Evolutionary conservation across 1,140 invertebrate species (phyloP).

Genomic region (Camponotus pennsylvanicus): DNA sequence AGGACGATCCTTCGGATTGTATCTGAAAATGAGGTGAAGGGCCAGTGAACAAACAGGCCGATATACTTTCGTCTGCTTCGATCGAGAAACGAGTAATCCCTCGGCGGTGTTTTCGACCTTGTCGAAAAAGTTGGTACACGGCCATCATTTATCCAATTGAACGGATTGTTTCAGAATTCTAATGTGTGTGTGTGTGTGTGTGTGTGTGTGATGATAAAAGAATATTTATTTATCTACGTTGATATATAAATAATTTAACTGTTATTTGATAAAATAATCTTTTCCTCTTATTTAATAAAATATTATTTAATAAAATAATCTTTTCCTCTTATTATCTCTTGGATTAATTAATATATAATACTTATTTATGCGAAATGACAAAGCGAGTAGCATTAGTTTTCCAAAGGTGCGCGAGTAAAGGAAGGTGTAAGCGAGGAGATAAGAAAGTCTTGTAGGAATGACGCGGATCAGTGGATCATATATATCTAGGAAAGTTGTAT

Average conservation of each 20-base stretch:
- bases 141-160: background rate
- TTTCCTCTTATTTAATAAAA: background rate
- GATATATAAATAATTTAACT: background rate
- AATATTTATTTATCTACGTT: background rate
- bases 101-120: conserved; percentile 47
- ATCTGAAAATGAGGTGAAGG: conserved; percentile 62
- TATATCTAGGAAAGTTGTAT: conserved; percentile 66
- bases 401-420: background rate
- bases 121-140: conserved; percentile 44
- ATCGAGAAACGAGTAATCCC: conserved; percentile 26
- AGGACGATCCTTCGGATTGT: conserved; percentile 33
- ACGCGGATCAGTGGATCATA: conserved; percentile 51
- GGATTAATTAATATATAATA: background rate
- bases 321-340: background rate
- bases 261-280: background rate
- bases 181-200: background rate
- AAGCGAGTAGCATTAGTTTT: conserved; percentile 33
- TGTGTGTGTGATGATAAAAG: background rate
- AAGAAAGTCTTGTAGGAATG: conserved; percentile 1
- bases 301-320: background rate
- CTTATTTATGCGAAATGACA: background rate
- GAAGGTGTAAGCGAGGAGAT: conserved; percentile 1
- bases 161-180: background rate
- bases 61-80: conserved; percentile 18
- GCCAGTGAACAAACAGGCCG: conserved; percentile 15